Evolutionary conservation across 2,888 invertebrate genomes (phyloP).

Genomic region (Lasioglossum zephyrum): DNA sequence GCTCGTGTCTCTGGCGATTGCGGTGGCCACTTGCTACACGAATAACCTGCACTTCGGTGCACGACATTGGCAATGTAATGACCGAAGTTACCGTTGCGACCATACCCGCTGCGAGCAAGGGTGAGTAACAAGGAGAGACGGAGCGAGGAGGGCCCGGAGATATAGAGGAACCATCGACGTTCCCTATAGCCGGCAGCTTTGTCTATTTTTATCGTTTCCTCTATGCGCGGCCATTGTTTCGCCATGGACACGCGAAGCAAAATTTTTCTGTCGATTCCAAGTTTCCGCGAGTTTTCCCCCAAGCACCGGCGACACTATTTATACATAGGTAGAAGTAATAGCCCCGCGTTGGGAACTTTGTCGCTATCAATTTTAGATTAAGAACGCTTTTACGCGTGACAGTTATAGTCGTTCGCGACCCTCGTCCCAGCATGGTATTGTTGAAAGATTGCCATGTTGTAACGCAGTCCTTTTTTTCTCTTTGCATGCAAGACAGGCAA

Average conservation of each 20-base stretch:
- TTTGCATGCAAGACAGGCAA: not conserved
- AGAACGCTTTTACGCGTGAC: slow-evolving; percentile 2
- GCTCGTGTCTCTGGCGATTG: slow-evolving; percentile 37
- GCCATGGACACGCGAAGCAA: slow-evolving; percentile 19
- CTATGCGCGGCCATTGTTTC: slow-evolving; percentile 23
- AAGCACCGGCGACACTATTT: slow-evolving; percentile 1
- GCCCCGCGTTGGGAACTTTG: not conserved
- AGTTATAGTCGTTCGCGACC: not conserved
- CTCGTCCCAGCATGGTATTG: not conserved
- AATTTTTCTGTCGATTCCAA: slow-evolving; percentile 38
- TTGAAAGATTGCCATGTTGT: not conserved
- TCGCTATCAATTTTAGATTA: slow-evolving; percentile 2
- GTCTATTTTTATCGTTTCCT: slow-evolving; percentile 38
- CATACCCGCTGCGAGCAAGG: not conserved
- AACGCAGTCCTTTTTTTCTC: not conserved
- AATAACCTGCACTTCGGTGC: slow-evolving; percentile 51
- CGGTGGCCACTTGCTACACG: slow-evolving; percentile 50
- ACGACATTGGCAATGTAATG: slow-evolving; percentile 61
- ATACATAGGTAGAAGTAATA: slow-evolving; percentile 5
- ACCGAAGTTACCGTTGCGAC: slow-evolving; percentile 62
- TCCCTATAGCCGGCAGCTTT: slow-evolving; percentile 9
- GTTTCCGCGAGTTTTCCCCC: slow-evolving; percentile 15
- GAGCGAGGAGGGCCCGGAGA: not conserved
- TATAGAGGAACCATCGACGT: slow-evolving; percentile 38
- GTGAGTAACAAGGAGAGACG: not conserved